These are phyloP conservation scores for Microtus richardsoni DNA, from an alignment of 2,113 vertebrate genomes.

Conservation along the genomic window DNA sequence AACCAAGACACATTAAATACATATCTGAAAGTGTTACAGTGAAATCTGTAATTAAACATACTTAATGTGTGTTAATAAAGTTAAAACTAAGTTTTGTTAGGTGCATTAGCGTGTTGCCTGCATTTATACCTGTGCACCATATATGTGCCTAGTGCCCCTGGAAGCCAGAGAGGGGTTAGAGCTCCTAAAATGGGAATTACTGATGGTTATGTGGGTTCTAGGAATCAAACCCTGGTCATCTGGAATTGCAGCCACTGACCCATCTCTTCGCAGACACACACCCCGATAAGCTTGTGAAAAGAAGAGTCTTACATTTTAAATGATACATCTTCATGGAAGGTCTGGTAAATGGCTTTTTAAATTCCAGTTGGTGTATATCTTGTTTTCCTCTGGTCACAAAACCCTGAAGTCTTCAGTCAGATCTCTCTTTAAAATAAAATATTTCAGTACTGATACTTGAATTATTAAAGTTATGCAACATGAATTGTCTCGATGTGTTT, in stretches of 20 bases:
- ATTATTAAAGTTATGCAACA: conserved; percentile 37
- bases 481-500: neutral
- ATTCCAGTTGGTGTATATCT: conserved; percentile 6
- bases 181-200: too few species aligned
- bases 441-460: neutral
- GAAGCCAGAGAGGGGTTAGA: neutral
- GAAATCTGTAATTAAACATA: neutral
- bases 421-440: conserved; percentile 29
- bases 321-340: neutral
- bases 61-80: neutral
- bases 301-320: neutral
- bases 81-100: neutral
- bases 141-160: neutral
- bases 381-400: conserved; percentile 15
- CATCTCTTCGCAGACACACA: neutral
- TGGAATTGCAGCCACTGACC: neutral
- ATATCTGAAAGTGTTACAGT: neutral
- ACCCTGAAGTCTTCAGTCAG: neutral
- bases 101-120: neutral
- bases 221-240: too few species aligned
- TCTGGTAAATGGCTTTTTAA: conserved; percentile 12
- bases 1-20: neutral
- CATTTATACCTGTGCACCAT: neutral
- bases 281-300: neutral
- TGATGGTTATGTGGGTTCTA: too few species aligned